Conservation (phyloP, 2,797 vertebrate species). For the Melanotaenia trifasciata region DNA sequence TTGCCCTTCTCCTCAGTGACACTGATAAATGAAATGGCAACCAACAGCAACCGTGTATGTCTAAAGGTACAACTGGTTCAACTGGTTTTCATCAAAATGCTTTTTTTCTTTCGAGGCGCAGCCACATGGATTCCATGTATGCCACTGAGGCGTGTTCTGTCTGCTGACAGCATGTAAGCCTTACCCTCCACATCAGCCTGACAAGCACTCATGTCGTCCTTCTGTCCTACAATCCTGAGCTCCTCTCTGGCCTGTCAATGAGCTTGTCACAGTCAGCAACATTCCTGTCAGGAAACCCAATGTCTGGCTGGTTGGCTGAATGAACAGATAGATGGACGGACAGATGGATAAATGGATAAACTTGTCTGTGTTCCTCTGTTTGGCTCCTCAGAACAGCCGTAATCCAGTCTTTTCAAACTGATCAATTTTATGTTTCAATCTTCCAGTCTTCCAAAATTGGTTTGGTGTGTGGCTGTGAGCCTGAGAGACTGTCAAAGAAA, state of each 20-base stretch:
- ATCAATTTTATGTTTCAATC: constrained; percentile 59
- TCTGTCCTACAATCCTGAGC: constrained; percentile 52
- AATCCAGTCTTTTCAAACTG: constrained; percentile 54
- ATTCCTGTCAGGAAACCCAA: constrained; percentile 47
- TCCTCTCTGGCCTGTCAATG: constrained; percentile 63
- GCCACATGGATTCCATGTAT: constrained; percentile 52
- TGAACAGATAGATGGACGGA: constrained; percentile 43
- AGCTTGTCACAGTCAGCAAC: constrained; percentile 60
- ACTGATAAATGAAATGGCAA: constrained; percentile 36
- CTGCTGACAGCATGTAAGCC: constrained; percentile 34
- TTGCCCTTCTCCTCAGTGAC: constrained; percentile 14
- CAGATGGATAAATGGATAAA: constrained; percentile 55
- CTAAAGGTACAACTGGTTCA: constrained; percentile 49
- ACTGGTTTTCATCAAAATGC: constrained; percentile 56
- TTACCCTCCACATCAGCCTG: constrained; percentile 43
- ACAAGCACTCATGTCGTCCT: constrained; percentile 55
- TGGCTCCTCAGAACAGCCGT: constrained; percentile 28
- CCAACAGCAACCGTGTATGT: constrained; percentile 1
- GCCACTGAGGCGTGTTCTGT: constrained; percentile 45
- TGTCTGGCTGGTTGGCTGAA: constrained; percentile 41
- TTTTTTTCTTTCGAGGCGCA: constrained; percentile 13
- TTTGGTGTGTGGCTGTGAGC: constrained; percentile 31
- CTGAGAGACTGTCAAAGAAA: constrained; percentile 27
- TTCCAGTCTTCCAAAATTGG: constrained; percentile 42
- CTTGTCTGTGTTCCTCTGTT: constrained; percentile 29